These are phyloP conservation scores for Drosophila murphyi DNA, from an alignment of 1,140 invertebrate genomes.

Conservation along the genomic window DNA sequence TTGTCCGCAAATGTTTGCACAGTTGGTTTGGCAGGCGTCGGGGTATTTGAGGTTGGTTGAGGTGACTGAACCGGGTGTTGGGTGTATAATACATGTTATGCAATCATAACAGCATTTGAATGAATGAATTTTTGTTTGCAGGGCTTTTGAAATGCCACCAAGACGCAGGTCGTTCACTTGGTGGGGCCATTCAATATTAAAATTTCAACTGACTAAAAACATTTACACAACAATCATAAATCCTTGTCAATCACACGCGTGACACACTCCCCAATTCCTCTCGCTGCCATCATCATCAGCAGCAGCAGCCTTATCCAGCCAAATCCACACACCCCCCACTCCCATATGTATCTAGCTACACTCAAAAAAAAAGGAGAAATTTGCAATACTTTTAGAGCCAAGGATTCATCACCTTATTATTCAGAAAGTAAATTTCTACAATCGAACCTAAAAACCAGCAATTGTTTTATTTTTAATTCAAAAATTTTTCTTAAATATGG, in stretches of 20 bases:
- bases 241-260: conserved; percentile 83
- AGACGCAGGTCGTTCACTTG: conserved; percentile 60
- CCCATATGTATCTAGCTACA: no score
- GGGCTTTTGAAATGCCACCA: conserved; percentile 37
- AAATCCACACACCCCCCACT: neutral
- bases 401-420: no score
- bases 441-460: no score
- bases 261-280: conserved; percentile 43
- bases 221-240: conserved; percentile 78
- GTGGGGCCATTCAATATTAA: conserved; percentile 55
- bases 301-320: conserved; percentile 28
- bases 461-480: no score
- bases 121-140: conserved; percentile 51
- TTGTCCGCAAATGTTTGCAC: conserved; percentile 66
- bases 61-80: conserved; percentile 27
- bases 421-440: no score
- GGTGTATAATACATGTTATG: conserved; percentile 34
- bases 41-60: conserved; percentile 41
- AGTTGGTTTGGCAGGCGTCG: conserved; percentile 30
- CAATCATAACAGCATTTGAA: conserved; percentile 69
- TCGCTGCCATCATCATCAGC: conserved; percentile 68
- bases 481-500: no score
- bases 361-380: no score
- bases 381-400: no score
- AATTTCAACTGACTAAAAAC: conserved; percentile 65